Evolutionary conservation across 1,140 invertebrate species (phyloP), one percentile per base, ranked within the genome.

Genomic region (Heliothis virescens): DNA sequence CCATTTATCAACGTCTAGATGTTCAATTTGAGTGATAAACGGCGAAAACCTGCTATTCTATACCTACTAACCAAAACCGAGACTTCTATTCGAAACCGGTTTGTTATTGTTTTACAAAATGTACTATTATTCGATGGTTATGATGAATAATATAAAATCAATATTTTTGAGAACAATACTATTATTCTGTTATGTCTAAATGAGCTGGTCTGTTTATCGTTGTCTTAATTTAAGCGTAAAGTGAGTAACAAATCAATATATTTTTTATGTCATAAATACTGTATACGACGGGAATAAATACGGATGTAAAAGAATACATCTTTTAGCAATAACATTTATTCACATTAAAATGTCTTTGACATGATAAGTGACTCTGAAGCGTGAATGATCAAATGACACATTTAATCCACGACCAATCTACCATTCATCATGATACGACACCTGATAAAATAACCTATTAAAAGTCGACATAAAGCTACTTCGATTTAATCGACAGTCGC

Each of bases 1-100:
- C 29, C 11, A 75, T 75, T 75, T 62, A 72, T 72, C 69, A 72
- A 53, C 34, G 69, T 72, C 69, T 72, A 72, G 34, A 53, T 34
- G 26, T 72, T n/a, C 50, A 52, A 34, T 11, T 55, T 55, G 69
- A 55, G 69, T 72, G 21, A 72, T 72, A 50, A 52, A 72, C 50
- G 69, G 48, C 48, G 12, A 18, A 9, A 72, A 55, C 18, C 16
- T 26, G 21, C 3, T 26, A 50, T 50, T 13, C 21, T 21, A 15
- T 52, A 50, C 10, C 41, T 16, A 21, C 41, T 16, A 21, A 47
- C n/a, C 62, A 47, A 47, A 65, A 47, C n/a, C 13, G 10, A 26
- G 18, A 13, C 65, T 41, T 29, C 11, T 15, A 69, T 69, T 53
- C 52, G 4, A 53, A 69, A 29, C 47, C n/a, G 13, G 4, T 26